Evolutionary conservation across 2,797 vertebrate species (phyloP).

Genomic region (Betta splendens): DNA sequence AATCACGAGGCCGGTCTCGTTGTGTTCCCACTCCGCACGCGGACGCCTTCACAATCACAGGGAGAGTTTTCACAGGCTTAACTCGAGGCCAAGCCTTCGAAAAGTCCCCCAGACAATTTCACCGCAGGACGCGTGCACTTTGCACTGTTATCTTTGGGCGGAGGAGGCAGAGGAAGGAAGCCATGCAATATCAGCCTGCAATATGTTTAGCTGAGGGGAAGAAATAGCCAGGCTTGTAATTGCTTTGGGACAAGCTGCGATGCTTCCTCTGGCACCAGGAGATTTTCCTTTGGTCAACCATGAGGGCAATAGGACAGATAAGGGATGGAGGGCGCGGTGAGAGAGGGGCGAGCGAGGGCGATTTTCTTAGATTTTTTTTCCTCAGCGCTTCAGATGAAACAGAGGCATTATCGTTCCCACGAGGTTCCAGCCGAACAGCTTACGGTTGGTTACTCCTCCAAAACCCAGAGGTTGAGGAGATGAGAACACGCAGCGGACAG

Average conservation of each 20-base stretch:
- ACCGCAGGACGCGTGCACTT: conserved; percentile 59
- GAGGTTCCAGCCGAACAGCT: conserved; percentile 46
- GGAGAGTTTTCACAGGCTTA: conserved; percentile 55
- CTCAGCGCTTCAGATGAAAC: conserved; percentile 56
- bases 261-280: conserved; percentile 60
- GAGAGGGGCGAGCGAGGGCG: conserved; percentile 31
- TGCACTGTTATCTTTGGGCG: conserved; percentile 60
- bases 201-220: conserved; percentile 71
- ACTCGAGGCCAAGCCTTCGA: conserved; percentile 56
- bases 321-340: conserved; percentile 27
- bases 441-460: conserved; percentile 42
- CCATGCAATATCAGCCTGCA: conserved; percentile 68
- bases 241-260: conserved; percentile 76
- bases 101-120: conserved; percentile 59
- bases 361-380: conserved; percentile 61
- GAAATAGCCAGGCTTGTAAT: conserved; percentile 78
- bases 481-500: conserved; percentile 23
- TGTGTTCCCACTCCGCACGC: conserved; percentile 26
- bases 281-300: conserved; percentile 70
- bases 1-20: conserved; percentile 21
- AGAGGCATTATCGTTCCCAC: conserved; percentile 47
- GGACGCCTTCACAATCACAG: conserved; percentile 53
- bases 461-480: conserved; percentile 37
- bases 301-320: conserved; percentile 67
- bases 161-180: conserved; percentile 57